Evolutionary conservation across 1,140 invertebrate species (phyloP).

Genomic region (Magallana angulata): DNA sequence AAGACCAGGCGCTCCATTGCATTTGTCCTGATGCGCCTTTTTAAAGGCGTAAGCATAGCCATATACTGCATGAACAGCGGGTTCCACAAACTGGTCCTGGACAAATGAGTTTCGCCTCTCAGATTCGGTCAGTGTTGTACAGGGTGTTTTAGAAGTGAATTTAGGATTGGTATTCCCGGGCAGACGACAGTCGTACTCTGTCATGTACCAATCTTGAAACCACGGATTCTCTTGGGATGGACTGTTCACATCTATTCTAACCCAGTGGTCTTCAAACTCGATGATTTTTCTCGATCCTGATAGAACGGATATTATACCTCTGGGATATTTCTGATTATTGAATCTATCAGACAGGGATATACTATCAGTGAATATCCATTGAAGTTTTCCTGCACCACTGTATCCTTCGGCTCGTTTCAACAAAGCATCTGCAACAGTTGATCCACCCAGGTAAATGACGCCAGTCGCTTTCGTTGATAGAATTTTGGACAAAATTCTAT

Average conservation of each 20-base stretch:
- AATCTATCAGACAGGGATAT: conserved; percentile 64
- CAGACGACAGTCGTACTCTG: conserved; percentile 66
- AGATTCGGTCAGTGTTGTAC: conserved; percentile 52
- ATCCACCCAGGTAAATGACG: conserved; percentile 68
- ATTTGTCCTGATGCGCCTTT: conserved; percentile 76
- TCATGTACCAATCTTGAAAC: conserved; percentile 78
- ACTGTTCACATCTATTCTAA: conserved; percentile 73
- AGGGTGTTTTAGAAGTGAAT: conserved; percentile 43
- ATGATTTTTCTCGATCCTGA: conserved; percentile 68
- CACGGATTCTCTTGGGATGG: conserved; percentile 75
- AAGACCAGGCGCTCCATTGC: conserved; percentile 70
- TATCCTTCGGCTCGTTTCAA: conserved; percentile 60
- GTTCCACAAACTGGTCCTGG: conserved; percentile 77
- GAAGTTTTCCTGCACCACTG: conserved; percentile 65
- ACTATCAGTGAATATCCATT: conserved; percentile 73
- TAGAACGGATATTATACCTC: conserved; percentile 72
- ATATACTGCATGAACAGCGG: conserved; percentile 79
- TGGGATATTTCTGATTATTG: conserved; percentile 62
- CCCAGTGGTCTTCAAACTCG: conserved; percentile 78
- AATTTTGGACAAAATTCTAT: conserved; percentile 54
- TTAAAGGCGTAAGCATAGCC: conserved; percentile 78
- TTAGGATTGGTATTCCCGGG: conserved; percentile 50
- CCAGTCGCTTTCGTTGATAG: conserved; percentile 62
- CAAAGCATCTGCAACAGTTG: conserved; percentile 56
- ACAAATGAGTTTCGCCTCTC: conserved; percentile 63